phyloP scores from a whole-genome alignment of 1,140 invertebrate species.

The Psix sp. region DNA sequence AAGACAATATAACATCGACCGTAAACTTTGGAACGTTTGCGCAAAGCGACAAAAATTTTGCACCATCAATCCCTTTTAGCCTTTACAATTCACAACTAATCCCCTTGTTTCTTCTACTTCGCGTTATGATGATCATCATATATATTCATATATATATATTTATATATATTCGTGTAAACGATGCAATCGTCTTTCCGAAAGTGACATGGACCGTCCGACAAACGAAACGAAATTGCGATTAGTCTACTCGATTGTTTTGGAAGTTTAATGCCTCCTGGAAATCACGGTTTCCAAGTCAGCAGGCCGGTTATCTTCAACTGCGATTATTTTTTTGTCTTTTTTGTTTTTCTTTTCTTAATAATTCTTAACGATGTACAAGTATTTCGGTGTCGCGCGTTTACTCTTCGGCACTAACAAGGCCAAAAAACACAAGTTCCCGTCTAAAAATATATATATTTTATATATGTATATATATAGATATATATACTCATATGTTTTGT shows the following conservation, averaged over 20 bases:
- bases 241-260: constrained; percentile 44
- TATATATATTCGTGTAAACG: no score
- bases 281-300: constrained; percentile 47
- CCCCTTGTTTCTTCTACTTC: no score
- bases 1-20: constrained; percentile 9
- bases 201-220: no score
- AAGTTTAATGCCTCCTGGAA: constrained; percentile 47
- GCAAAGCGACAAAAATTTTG: constrained; percentile 46
- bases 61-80: constrained; percentile 51
- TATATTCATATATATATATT: no score
- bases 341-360: constrained; percentile 15
- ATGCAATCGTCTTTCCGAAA: no score
- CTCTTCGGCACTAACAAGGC: constrained; percentile 47
- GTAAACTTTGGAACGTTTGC: constrained; percentile 25
- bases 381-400: constrained; percentile 57
- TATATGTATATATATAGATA: constrained; percentile 57
- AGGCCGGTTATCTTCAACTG: constrained; percentile 41
- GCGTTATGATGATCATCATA: no score
- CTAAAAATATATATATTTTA: constrained; percentile 67
- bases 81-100: no score
- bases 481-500: constrained; percentile 23
- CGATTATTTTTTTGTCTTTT: constrained; percentile 11
- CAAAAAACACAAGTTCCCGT: constrained; percentile 65
- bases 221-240: constrained; percentile 54
- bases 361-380: constrained; percentile 46